These are phyloP conservation scores for Heterotis niloticus DNA, from an alignment of 2,113 vertebrate genomes.

Conservation along the genomic window DNA sequence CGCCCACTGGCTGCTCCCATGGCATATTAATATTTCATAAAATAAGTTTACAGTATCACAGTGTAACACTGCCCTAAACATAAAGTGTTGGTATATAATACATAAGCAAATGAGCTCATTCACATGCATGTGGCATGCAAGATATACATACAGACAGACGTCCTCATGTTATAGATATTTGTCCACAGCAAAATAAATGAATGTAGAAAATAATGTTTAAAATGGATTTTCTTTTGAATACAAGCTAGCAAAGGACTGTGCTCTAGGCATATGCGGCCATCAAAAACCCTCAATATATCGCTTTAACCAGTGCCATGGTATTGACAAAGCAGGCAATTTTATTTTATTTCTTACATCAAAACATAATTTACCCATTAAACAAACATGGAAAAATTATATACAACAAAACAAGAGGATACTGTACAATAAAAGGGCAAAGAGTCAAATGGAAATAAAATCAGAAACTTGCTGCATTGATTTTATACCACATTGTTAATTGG, in stretches of 20 bases:
- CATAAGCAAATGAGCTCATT: too few relatives aligned
- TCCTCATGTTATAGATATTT: too few relatives aligned
- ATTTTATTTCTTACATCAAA: conserved; percentile 40
- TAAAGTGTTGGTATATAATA: not conserved
- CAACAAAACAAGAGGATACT: conserved; percentile 43
- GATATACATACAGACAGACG: too few relatives aligned
- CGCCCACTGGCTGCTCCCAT: not conserved
- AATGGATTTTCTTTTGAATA: too few relatives aligned
- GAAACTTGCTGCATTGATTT: conserved; percentile 52
- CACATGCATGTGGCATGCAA: too few relatives aligned
- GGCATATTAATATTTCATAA: not conserved
- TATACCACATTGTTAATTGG: conserved; percentile 52
- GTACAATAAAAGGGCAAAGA: conserved; percentile 43
- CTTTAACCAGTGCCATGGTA: not conserved
- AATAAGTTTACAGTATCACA: not conserved
- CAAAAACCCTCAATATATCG: not conserved
- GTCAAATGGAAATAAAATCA: conserved; percentile 38
- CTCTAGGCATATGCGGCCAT: too few relatives aligned
- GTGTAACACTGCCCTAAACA: not conserved
- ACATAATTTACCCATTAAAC: conserved; percentile 45
- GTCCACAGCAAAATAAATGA: too few relatives aligned
- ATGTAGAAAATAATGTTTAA: too few relatives aligned
- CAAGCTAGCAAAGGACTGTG: too few relatives aligned
- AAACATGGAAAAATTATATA: conserved; percentile 33
- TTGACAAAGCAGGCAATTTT: not conserved